Evolutionary conservation across 1,140 invertebrate genomes (phyloP), one percentile per base, ranked within the genome.

Genomic region (Odontomachus brunneus): DNA sequence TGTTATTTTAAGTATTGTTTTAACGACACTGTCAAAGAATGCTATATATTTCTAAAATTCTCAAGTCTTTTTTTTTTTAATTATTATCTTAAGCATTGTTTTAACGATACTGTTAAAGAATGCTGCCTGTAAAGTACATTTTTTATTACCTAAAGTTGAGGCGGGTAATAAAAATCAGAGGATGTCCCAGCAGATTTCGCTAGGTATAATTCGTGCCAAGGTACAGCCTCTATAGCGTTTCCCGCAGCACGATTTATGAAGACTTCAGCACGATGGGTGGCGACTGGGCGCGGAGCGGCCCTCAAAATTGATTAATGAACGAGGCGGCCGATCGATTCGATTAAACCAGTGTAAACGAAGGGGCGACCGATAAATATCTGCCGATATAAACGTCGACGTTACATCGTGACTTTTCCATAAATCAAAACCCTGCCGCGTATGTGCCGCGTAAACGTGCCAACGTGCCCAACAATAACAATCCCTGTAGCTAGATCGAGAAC

Each of bases 271-370:
- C 59, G 82, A 55, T 84, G 53, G 67, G 83, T 55, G 73, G 29
- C 57, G 73, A 88, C 62, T 84, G 74, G 75, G 82, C 82, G 73
- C 71, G n/a, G 22, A 84, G 57, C 85, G 55, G 67, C 86, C 86
- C 86, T 88, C 86, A 69, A 74, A 88, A 63, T 88, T 89, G 88
- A 90, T 90, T 88, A 90, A 90, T 88, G 88, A 89, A 90, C 83
- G 67, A 83, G 83, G 48, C 65, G 22, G 26, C 66, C 72, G 82
- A 85, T 88, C 87, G 83, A 88, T 88, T 90, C 88, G 86, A 90
- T 90, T 88, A 90, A 90, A 90, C 83, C 86, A 89, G 67, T 88
- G 84, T 90, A 89, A 88, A 89, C 86, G 85, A 83, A 85, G 86
- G 83, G 83, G 65, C 73, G 62, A 84, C 81, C 83, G 89, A 90